A percentile compares a stretch with the other conserved stretches of the same genome.
phyloP scores from a whole-genome alignment of 2,888 invertebrate genomes.

The Strigamia maritima region DNA sequence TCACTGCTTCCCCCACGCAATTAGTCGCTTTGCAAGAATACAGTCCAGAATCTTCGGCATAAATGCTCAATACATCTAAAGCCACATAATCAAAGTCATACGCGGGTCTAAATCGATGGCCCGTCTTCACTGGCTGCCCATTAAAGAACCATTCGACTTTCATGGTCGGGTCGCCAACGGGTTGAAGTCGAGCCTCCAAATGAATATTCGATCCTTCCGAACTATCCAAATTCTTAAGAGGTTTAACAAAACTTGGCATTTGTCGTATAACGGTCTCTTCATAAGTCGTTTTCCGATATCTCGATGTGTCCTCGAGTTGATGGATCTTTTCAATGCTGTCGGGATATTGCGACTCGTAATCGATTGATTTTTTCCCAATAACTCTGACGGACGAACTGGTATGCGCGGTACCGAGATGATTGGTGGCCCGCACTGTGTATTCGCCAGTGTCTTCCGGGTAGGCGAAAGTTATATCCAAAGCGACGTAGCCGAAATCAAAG shows the following conservation, averaged over 20 bases:
- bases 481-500: constrained; percentile 96
- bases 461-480: constrained; percentile 89
- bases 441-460: constrained; percentile 92
- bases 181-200: constrained; percentile 84
- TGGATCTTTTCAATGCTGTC: constrained; percentile 88
- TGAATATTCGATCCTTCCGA: constrained; percentile 88
- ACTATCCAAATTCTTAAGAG: constrained; percentile 83
- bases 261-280: constrained; percentile 81
- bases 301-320: constrained; percentile 61
- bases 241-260: constrained; percentile 80
- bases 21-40: constrained; percentile 95
- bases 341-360: constrained; percentile 88
- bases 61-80: constrained; percentile 89
- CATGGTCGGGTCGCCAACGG: constrained; percentile 85
- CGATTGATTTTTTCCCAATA: constrained; percentile 53
- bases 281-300: constrained; percentile 61
- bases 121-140: constrained; percentile 84
- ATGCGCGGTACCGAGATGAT: constrained; percentile 87
- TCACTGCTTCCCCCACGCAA: constrained; percentile 88
- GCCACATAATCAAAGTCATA: constrained; percentile 97
- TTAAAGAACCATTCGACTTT: constrained; percentile 95
- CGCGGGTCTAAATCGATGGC: constrained; percentile 86
- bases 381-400: constrained; percentile 83
- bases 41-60: constrained; percentile 94
- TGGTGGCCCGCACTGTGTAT: constrained; percentile 89